Percentiles rank a stretch among this genome's conserved stretches.
Evolutionary conservation across 1,140 invertebrate species (phyloP).

Genomic region (Drosophila dunni): DNA sequence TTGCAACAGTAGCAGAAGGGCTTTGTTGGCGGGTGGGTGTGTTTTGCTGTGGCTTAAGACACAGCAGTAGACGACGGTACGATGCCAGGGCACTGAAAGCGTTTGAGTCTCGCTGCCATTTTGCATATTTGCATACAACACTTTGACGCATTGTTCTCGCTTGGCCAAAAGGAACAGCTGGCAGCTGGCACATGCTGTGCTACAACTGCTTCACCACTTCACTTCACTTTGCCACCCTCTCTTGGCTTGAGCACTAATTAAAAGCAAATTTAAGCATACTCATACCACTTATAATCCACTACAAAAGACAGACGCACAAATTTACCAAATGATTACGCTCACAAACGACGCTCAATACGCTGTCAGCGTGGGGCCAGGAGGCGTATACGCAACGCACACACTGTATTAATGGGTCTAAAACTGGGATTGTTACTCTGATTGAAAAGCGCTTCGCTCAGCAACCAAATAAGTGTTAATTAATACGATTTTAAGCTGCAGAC

Average conservation of each 20-base stretch:
- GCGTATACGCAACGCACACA: constrained; percentile 27
- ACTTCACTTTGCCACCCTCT: neutral
- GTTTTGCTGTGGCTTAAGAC: constrained; percentile 2
- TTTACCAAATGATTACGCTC: constrained; percentile 62
- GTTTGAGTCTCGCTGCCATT: constrained; percentile 7
- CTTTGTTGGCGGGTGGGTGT: neutral
- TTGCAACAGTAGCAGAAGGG: constrained; percentile 24
- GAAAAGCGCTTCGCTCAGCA: constrained; percentile 42
- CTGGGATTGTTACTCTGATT: constrained; percentile 29
- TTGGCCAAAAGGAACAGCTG: constrained; percentile 33
- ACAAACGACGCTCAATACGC: constrained; percentile 26
- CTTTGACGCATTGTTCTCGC: constrained; percentile 64
- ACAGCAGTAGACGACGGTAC: neutral
- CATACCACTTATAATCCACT: constrained; percentile 16
- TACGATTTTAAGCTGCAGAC: constrained; percentile 63
- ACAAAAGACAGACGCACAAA: constrained; percentile 38
- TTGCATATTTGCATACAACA: constrained; percentile 66
- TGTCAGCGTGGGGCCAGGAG: constrained; percentile 12
- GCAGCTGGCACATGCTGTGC: constrained; percentile 29
- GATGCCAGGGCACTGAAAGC: neutral
- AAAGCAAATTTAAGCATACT: constrained; percentile 73
- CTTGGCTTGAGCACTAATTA: constrained; percentile 60
- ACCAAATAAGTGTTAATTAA: constrained; percentile 69
- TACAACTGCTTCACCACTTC: constrained; percentile 16
- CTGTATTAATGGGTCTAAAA: neutral